Base-by-base conservation (phyloP, 2,888 invertebrate species). In the Macaria notata region DNA sequence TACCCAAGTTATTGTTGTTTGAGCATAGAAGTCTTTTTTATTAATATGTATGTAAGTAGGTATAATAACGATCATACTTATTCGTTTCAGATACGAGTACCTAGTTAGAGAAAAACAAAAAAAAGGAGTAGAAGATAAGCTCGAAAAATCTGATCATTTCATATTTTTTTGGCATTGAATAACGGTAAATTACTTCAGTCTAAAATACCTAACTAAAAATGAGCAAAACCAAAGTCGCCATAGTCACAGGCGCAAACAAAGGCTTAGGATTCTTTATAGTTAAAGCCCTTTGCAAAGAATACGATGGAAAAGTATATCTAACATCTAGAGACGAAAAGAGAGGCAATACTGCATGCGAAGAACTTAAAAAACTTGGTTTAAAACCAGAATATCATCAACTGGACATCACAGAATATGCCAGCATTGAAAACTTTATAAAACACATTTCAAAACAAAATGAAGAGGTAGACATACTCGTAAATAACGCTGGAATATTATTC, bases 211-310 rank as follows among this genome's bases (percentile, higher is more conserved):
- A 36, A 36, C 4, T 7, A 36, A 36, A 51, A 30, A 83, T 84
- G 84, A 59, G 73, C 3, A 45, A 52, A 46, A 73, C 65, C 41
- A 83, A 81, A 75, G 71, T 88, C 53, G 88, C 87, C 3, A 62
- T 92, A 1, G 94, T 95, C 38, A 95, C 95, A 3, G 95, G 95
- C n/a, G 88, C 93, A 4, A 95, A 95, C 75, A 95, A 95, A 82
- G 95, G 95, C 0, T 93, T 96, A 48, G 95, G 95, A 4, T 94
- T 88, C 70, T 93, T 92, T 1, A 93, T 95, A 64, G 94, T 94
- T 0, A 94, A 94, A 81, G 92, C 89, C 0, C 82, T 96, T 2
- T 95, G 95, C 73, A 81, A 93, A 64, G 88, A 93, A 74, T 95
- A 93, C 72, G 75, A 93, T 63, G 96, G 95, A 3, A 86, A 84